Conservation (phyloP, 2,888 invertebrate species). For the Ferrisia virgata region DNA sequence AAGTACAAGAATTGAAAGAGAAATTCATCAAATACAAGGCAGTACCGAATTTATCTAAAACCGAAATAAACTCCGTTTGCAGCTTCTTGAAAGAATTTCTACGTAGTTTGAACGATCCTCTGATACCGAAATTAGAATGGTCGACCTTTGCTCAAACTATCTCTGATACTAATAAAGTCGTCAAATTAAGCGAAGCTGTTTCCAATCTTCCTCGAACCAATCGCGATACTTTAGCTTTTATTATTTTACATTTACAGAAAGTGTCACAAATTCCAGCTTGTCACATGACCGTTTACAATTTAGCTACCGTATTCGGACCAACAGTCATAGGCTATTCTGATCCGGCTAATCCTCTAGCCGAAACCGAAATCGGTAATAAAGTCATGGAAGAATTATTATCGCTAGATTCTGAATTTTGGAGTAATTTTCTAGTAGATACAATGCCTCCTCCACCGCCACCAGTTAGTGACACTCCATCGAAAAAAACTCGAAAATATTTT, state of each 20-base stretch:
- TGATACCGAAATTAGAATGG: slow-evolving; percentile 80
- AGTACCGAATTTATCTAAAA: slow-evolving; percentile 66
- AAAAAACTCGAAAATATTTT: slow-evolving; percentile 24
- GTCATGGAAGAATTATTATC: slow-evolving; percentile 68
- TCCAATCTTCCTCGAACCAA: slow-evolving; percentile 86
- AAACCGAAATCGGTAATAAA: slow-evolving; percentile 52
- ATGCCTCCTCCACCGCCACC: neutral
- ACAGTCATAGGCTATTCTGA: slow-evolving; percentile 78
- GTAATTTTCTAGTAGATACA: neutral
- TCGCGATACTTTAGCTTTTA: slow-evolving; percentile 88
- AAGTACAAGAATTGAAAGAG: slow-evolving; percentile 78
- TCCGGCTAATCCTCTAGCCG: slow-evolving; percentile 58
- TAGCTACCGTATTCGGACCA: slow-evolving; percentile 89
- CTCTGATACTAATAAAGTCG: slow-evolving; percentile 34
- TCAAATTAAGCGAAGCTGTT: slow-evolving; percentile 67
- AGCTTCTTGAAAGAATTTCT: slow-evolving; percentile 94
- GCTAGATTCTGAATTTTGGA: slow-evolving; percentile 73
- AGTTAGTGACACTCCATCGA: slow-evolving; percentile 1
- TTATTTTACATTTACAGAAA: slow-evolving; percentile 86
- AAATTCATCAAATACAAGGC: slow-evolving; percentile 70
- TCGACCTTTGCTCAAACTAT: slow-evolving; percentile 59
- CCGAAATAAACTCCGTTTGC: slow-evolving; percentile 83
- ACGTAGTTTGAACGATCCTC: slow-evolving; percentile 78
- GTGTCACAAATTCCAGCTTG: slow-evolving; percentile 78
- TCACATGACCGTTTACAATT: slow-evolving; percentile 86